Percentiles rank a stretch among this genome's conserved stretches.
Conservation (phyloP, 2,888 invertebrate genomes). For the Trichogramma evanescens region DNA sequence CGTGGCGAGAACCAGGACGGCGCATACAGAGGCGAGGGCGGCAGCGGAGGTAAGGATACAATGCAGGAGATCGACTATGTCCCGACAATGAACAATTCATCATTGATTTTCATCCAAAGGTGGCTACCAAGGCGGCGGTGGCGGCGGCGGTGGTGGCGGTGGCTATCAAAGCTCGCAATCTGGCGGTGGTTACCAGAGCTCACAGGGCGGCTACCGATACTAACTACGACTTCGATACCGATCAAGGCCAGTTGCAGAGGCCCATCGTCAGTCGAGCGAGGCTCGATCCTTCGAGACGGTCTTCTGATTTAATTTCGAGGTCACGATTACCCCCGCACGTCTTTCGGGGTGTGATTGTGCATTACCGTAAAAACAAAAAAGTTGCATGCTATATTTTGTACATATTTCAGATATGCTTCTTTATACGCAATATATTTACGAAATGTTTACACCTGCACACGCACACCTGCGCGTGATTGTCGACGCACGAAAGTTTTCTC, state of each 20-base stretch:
- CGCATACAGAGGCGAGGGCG: conserved; percentile 28
- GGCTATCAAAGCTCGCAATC: conserved; percentile 23
- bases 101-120: conserved; percentile 3
- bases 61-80: not conserved
- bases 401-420: too few species aligned
- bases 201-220: conserved; percentile 20
- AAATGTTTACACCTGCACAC: too few species aligned
- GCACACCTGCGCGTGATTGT: too few species aligned
- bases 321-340: too few species aligned
- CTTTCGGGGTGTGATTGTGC: too few species aligned
- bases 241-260: not conserved
- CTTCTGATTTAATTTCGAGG: too few species aligned
- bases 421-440: too few species aligned
- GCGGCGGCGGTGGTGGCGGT: conserved; percentile 20
- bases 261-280: not conserved
- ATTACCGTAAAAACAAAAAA: too few species aligned
- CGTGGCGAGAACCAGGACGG: conserved; percentile 41
- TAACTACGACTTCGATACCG: not conserved
- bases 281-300: too few species aligned
- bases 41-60: conserved; percentile 16
- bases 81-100: not conserved
- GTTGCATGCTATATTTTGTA: too few species aligned
- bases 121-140: conserved; percentile 21
- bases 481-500: too few species aligned
- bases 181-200: conserved; percentile 28